Percentiles rank a stretch among this genome's conserved stretches.
phyloP scores from a whole-genome alignment of 2,113 vertebrate genomes.

The Chamaea fasciata region DNA sequence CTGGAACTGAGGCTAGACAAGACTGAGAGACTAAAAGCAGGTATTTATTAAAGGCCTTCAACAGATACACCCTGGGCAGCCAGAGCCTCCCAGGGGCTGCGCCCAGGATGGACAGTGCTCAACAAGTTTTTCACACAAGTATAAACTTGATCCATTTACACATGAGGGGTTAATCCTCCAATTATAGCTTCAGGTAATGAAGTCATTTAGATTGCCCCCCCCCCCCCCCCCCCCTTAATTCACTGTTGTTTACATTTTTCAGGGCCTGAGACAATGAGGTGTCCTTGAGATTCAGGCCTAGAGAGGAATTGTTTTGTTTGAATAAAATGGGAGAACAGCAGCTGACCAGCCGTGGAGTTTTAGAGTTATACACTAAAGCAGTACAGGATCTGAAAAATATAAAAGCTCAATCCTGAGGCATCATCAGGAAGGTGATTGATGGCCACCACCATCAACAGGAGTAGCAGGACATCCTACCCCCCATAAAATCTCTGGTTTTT shows the following conservation, averaged over 20 bases:
- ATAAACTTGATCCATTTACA: neutral
- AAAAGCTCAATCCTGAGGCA: neutral
- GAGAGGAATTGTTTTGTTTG: neutral
- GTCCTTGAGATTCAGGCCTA: neutral
- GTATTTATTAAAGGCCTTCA: neutral
- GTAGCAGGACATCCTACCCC: neutral
- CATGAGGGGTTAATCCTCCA: neutral
- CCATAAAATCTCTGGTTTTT: neutral
- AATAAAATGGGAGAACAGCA: neutral
- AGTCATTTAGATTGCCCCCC: neutral
- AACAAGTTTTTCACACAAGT: no score
- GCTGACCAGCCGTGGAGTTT: neutral
- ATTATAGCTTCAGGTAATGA: neutral
- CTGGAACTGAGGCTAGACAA: neutral
- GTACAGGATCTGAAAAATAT: neutral
- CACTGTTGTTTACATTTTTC: neutral
- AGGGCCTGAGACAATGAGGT: neutral
- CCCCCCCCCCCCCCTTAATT: no score
- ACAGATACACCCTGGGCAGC: neutral
- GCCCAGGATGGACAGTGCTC: neutral
- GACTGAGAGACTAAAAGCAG: neutral
- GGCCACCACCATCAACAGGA: no score
- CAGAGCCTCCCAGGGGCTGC: neutral
- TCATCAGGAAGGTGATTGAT: neutral
- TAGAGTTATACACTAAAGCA: no score